These are phyloP conservation scores for Catharus ustulatus DNA, from an alignment of 2,797 vertebrate genomes.

Conservation along the genomic window DNA sequence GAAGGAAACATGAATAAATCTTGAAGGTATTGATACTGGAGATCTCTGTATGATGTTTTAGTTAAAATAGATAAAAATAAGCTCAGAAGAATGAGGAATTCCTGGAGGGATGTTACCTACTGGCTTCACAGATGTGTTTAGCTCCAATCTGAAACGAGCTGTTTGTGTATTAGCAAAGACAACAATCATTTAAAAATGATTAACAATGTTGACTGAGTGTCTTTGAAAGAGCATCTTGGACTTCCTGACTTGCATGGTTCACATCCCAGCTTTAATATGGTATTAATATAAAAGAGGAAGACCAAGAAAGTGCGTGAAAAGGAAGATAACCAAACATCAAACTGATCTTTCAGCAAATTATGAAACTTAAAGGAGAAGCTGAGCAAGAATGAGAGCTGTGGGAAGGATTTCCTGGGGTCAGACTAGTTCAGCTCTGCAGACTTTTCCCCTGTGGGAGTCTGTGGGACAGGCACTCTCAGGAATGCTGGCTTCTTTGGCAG, in stretches of 20 bases:
- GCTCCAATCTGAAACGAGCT: background rate
- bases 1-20: background rate
- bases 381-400: constrained; percentile 1
- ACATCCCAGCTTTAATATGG: constrained; percentile 26
- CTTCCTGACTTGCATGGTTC: background rate
- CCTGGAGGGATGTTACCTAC: background rate
- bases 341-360: background rate
- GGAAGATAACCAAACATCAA: background rate
- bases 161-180: background rate
- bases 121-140: background rate
- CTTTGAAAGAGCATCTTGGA: background rate
- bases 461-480: constrained; percentile 31
- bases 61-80: background rate
- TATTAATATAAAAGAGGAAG: constrained; percentile 6
- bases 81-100: background rate
- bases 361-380: constrained; percentile 9
- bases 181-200: background rate
- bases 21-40: background rate
- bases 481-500: constrained; percentile 33
- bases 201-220: background rate
- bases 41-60: background rate
- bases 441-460: constrained; percentile 30
- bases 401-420: constrained; percentile 62
- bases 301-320: background rate
- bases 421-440: constrained; percentile 38